Percentiles rank a stretch among this genome's conserved stretches.
Conservation (phyloP, 1,140 invertebrate species). For the Pseudomyrmex pallidus region DNA sequence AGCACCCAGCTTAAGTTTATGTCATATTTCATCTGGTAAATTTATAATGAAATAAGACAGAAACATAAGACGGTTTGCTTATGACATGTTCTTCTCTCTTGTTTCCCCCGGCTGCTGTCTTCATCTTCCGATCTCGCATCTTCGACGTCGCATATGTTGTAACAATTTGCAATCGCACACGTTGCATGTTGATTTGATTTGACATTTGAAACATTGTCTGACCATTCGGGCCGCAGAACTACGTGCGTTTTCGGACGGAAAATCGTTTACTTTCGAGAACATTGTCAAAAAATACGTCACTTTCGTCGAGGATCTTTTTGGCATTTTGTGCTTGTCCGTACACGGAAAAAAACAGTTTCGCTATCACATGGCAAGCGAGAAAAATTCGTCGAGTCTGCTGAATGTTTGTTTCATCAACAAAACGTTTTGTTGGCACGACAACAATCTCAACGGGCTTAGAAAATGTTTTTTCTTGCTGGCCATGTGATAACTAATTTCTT, state of each 20-base stretch:
- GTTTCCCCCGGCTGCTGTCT: background rate
- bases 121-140: background rate
- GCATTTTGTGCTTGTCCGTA: background rate
- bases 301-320: background rate
- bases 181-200: too few species aligned
- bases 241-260: too few species aligned
- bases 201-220: background rate
- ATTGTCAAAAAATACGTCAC: background rate
- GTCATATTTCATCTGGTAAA: constrained; percentile 85
- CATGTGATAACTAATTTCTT: too few species aligned
- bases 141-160: background rate
- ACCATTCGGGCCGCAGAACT: background rate
- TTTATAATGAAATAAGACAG: constrained; percentile 86
- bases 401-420: too few species aligned
- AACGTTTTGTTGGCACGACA: too few species aligned
- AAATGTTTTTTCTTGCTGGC: too few species aligned
- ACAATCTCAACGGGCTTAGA: too few species aligned
- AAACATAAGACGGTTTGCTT: constrained; percentile 86
- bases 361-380: too few species aligned
- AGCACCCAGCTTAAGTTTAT: constrained; percentile 85
- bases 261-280: background rate
- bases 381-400: too few species aligned
- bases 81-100: constrained; percentile 68
- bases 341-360: too few species aligned
- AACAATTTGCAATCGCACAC: too few species aligned